These are phyloP conservation scores for Nothobranchius furzeri DNA, from an alignment of 2,113 vertebrate species.

Conservation along the genomic window DNA sequence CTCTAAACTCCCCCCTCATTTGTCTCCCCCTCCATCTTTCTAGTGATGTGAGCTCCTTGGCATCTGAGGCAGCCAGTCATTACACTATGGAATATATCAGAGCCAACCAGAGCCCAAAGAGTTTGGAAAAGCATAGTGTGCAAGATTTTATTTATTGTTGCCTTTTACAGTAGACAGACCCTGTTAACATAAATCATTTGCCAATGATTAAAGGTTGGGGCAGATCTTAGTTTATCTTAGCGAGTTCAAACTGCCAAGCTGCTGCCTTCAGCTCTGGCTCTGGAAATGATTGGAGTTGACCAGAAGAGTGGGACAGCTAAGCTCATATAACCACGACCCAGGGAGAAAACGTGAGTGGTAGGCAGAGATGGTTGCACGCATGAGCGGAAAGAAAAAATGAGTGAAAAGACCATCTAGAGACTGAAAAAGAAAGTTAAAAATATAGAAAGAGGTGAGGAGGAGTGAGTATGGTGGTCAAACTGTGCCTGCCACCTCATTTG, in stretches of 20 bases:
- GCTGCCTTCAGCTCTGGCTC: constrained; percentile 31
- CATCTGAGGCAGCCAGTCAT: constrained; percentile 62
- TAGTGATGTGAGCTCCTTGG: constrained; percentile 63
- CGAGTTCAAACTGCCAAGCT: constrained; percentile 3
- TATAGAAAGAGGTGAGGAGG: constrained; percentile 48
- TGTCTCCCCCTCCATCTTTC: constrained; percentile 7
- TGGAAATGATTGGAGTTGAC: constrained; percentile 43
- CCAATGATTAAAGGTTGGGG: constrained; percentile 20
- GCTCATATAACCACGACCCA: constrained; percentile 37
- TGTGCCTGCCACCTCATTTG: constrained; percentile 66
- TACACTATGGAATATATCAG: constrained; percentile 63
- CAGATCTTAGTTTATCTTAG: constrained; percentile 15
- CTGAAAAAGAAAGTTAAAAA: constrained; percentile 54
- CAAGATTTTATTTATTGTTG: constrained; percentile 51
- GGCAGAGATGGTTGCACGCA: constrained; percentile 39
- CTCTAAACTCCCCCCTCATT: constrained; percentile 5
- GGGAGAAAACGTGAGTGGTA: constrained; percentile 10
- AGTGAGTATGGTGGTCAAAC: constrained; percentile 63
- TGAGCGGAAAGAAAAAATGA: constrained; percentile 24
- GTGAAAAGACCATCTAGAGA: constrained; percentile 25
- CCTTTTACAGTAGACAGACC: constrained; percentile 35
- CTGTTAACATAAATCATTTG: constrained; percentile 31
- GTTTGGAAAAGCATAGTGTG: constrained; percentile 50
- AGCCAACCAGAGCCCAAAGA: constrained; percentile 41
- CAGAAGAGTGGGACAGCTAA: constrained; percentile 16